These are phyloP conservation scores for Hyalella azteca DNA, from an alignment of 2,888 invertebrate species.

Conservation along the genomic window DNA sequence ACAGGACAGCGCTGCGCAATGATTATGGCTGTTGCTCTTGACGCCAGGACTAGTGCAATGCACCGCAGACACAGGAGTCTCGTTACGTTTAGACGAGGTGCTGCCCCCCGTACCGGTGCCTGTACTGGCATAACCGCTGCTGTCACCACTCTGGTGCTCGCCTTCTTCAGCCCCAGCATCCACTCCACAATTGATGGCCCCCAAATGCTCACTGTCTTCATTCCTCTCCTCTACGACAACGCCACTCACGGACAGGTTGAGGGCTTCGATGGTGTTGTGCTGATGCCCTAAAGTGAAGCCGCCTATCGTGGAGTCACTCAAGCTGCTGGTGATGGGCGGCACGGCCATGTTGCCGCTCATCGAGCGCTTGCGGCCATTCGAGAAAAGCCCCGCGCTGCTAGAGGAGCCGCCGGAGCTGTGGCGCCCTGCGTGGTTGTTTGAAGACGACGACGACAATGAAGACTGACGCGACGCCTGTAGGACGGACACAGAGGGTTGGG, in stretches of 20 bases:
- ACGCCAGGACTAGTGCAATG: not conserved
- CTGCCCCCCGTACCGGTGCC: conserved; percentile 11
- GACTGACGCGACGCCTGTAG: conserved; percentile 17
- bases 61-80: not conserved
- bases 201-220: conserved; percentile 50
- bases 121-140: conserved; percentile 32
- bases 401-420: conserved; percentile 38
- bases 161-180: not conserved
- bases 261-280: conserved; percentile 50
- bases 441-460: conserved; percentile 43
- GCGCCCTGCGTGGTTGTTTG: not conserved
- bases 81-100: not conserved
- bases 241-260: conserved; percentile 43
- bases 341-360: conserved; percentile 58
- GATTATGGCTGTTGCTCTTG: too few relatives aligned
- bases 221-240: conserved; percentile 48
- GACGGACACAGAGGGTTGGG: not conserved
- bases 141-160: conserved; percentile 3
- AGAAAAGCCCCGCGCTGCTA: not conserved
- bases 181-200: not conserved
- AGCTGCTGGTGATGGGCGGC: conserved; percentile 51
- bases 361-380: conserved; percentile 49
- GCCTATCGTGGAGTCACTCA: conserved; percentile 53
- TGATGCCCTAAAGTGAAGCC: conserved; percentile 23
- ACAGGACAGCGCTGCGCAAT: not conserved